Percentiles rank a stretch among this genome's conserved stretches.
Evolutionary conservation across 2,888 invertebrate genomes (phyloP).

Genomic region (Drosophila maculinotata): DNA sequence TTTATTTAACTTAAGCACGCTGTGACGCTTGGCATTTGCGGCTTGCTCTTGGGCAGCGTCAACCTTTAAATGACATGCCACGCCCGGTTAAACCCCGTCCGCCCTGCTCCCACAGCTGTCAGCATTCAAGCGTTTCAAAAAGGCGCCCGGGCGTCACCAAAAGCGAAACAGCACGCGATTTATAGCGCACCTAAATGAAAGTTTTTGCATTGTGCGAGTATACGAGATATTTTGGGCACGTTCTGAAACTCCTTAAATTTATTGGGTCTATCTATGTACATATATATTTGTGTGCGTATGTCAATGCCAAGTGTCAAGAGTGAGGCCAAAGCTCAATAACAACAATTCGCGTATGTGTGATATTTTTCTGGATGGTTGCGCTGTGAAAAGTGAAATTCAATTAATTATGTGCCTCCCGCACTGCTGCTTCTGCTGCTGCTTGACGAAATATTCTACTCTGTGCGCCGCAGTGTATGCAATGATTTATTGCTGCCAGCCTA

Average conservation of each 20-base stretch:
- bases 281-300: constrained; percentile 65
- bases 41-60: constrained; percentile 50
- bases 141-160: constrained; percentile 44
- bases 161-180: constrained; percentile 70
- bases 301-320: constrained; percentile 66
- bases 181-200: constrained; percentile 70
- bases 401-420: constrained; percentile 69
- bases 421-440: constrained; percentile 16
- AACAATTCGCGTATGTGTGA: constrained; percentile 59
- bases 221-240: constrained; percentile 63
- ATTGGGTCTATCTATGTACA: constrained; percentile 53
- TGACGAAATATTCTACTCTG: constrained; percentile 16
- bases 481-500: constrained; percentile 60
- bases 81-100: constrained; percentile 43
- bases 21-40: constrained; percentile 70
- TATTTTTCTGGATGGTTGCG: constrained; percentile 46
- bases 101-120: constrained; percentile 49
- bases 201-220: constrained; percentile 48
- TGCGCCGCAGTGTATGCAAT: constrained; percentile 64
- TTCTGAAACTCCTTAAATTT: constrained; percentile 53
- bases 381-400: constrained; percentile 71
- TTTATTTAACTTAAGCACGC: constrained; percentile 76
- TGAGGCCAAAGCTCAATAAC: constrained; percentile 17
- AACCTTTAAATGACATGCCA: constrained; percentile 72
- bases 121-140: constrained; percentile 70